These are phyloP conservation scores for Bursaphelenchus mucronatus DNA, from an alignment of 1,140 invertebrate species.

Conservation along the genomic window DNA sequence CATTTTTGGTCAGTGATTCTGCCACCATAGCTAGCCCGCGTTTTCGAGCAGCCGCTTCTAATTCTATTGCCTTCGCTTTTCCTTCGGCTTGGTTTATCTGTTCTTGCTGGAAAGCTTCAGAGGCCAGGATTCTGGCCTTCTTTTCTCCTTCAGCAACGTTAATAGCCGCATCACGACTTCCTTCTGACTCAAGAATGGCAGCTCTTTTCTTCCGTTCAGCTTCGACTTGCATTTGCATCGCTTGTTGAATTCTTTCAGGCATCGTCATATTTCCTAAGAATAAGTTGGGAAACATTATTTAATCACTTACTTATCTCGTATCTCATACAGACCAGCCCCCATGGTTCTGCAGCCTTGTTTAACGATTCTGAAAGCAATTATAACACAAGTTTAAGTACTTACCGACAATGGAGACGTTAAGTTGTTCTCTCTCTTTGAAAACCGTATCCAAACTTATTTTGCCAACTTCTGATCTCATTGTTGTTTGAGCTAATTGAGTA, in stretches of 20 bases:
- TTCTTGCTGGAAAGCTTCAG: constrained; percentile 66
- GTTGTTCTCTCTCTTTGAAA: constrained; percentile 87
- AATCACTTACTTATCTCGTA: constrained; percentile 92
- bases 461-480: constrained; percentile 95
- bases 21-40: constrained; percentile 72
- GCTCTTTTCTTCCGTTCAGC: constrained; percentile 93
- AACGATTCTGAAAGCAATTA: constrained; percentile 71
- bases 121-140: constrained; percentile 77
- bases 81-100: constrained; percentile 81
- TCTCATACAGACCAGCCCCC: constrained; percentile 92
- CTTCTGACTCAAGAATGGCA: constrained; percentile 89
- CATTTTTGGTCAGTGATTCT: constrained; percentile 43
- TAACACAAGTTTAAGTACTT: constrained; percentile 9
- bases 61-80: constrained; percentile 78
- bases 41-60: constrained; percentile 78
- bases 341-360: constrained; percentile 93
- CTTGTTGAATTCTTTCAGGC: constrained; percentile 86
- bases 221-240: constrained; percentile 97
- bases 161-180: constrained; percentile 79
- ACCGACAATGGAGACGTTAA: constrained; percentile 88
- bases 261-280: constrained; percentile 67
- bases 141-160: constrained; percentile 95
- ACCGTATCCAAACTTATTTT: constrained; percentile 97
- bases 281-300: constrained; percentile 66
- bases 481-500: constrained; percentile 95